Evolutionary conservation across 2,113 vertebrate genomes (phyloP).

Genomic region (Andinoacara biseriatus): DNA sequence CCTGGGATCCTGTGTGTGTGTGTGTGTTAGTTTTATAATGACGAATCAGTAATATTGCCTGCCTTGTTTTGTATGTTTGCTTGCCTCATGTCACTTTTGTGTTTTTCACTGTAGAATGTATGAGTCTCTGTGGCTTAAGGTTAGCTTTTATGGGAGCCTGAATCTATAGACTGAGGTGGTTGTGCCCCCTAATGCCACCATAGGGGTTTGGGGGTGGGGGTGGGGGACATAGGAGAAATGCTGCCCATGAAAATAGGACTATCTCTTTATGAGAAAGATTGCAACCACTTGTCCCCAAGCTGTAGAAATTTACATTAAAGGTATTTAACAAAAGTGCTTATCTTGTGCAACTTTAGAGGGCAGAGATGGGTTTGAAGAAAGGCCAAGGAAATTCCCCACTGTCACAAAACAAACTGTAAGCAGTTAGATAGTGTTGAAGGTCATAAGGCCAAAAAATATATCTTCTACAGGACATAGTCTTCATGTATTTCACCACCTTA

Average conservation of each 20-base stretch:
- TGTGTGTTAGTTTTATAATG: no score
- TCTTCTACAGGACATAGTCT: not conserved
- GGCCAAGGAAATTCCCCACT: not conserved
- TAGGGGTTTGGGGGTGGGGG: not conserved
- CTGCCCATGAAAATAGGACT: slow-evolving; percentile 6
- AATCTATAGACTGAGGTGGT: not conserved
- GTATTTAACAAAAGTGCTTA: slow-evolving; percentile 29
- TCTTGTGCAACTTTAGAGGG: slow-evolving; percentile 15
- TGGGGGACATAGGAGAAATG: not conserved
- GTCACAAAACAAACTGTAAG: slow-evolving; percentile 6
- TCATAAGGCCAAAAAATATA: not conserved
- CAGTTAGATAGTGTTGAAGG: slow-evolving; percentile 2
- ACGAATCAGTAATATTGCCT: no score
- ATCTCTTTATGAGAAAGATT: slow-evolving; percentile 9
- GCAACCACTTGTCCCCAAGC: slow-evolving; percentile 16
- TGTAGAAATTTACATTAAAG: slow-evolving; percentile 31
- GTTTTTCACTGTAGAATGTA: no score
- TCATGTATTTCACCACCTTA: not conserved
- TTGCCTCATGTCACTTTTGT: no score
- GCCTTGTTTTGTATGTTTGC: no score
- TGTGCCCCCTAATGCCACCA: not conserved
- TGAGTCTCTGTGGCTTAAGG: not conserved
- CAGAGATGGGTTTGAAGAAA: slow-evolving; percentile 14
- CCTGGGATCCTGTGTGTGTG: no score
- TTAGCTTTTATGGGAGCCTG: not conserved